phyloP scores from a whole-genome alignment of 2,797 vertebrate genomes.

The Mus spretus region DNA sequence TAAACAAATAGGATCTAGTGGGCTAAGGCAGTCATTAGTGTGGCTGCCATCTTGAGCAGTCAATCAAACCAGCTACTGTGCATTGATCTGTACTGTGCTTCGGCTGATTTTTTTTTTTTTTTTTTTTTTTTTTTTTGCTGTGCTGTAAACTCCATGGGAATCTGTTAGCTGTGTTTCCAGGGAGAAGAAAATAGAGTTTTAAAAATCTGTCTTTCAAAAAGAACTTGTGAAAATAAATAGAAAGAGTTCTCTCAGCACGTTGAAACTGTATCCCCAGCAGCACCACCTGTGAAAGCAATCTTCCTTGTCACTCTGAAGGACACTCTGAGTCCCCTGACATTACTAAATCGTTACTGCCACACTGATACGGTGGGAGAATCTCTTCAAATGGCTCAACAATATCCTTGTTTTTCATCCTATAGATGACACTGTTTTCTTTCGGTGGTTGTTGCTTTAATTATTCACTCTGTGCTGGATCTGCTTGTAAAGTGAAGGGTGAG shows the following conservation, averaged over 20 bases:
- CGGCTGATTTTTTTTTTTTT: not conserved
- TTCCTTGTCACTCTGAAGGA: not conserved
- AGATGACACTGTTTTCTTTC: constrained; percentile 15
- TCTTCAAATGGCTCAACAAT: not conserved
- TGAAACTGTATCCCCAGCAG: not conserved
- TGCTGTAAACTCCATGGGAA: not conserved
- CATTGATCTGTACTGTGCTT: not conserved
- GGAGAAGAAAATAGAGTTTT: not conserved
- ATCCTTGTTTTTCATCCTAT: constrained; percentile 23
- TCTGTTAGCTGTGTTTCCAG: constrained; percentile 32
- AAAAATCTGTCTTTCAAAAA: not conserved
- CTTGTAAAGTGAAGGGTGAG: not conserved
- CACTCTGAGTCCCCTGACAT: not conserved
- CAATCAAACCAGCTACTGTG: not conserved
- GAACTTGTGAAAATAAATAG: not conserved
- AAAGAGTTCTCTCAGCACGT: not conserved
- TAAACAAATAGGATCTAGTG: not conserved
- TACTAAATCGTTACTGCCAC: not conserved
- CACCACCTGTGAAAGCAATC: constrained; percentile 4
- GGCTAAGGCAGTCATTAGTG: not conserved
- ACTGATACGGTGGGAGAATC: not conserved
- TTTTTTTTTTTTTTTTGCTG: not conserved
- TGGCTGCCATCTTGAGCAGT: not conserved
- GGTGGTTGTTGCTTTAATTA: constrained; percentile 12
- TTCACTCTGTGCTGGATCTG: not conserved